These are phyloP conservation scores for Urosaurus nigricauda DNA, from an alignment of 2,797 vertebrate species.

Conservation along the genomic window DNA sequence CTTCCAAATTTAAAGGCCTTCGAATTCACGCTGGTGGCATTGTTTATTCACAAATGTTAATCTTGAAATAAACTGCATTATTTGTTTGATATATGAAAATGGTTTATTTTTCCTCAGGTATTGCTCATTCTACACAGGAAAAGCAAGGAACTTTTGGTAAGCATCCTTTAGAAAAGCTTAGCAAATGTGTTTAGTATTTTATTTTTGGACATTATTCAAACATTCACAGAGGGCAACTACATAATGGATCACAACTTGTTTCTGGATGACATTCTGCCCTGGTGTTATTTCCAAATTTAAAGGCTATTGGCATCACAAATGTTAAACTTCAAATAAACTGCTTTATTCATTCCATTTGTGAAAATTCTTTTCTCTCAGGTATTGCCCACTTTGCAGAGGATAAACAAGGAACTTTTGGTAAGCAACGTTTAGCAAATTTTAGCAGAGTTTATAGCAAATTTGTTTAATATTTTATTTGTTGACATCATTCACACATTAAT, in stretches of 20 bases:
- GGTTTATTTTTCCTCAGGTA: too few relatives aligned
- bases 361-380: slow-evolving; percentile 31
- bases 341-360: neutral
- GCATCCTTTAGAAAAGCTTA: too few relatives aligned
- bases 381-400: accelerated
- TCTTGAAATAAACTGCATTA: too few relatives aligned
- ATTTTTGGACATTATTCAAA: neutral
- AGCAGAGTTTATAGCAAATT: neutral
- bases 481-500: neutral
- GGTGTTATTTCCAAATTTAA: neutral
- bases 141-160: too few relatives aligned
- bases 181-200: neutral
- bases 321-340: too few relatives aligned
- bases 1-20: neutral
- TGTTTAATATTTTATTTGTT: neutral
- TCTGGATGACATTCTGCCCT: neutral
- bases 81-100: too few relatives aligned
- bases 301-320: too few relatives aligned
- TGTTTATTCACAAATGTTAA: neutral
- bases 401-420: accelerated
- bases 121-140: too few relatives aligned
- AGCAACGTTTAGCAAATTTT: neutral
- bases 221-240: neutral
- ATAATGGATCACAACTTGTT: neutral
- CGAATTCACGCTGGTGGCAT: too few relatives aligned